A percentile compares a stretch with the other conserved stretches of the same genome.
Evolutionary conservation across 2,888 invertebrate species (phyloP).

Genomic region (Cephus sareptanus): DNA sequence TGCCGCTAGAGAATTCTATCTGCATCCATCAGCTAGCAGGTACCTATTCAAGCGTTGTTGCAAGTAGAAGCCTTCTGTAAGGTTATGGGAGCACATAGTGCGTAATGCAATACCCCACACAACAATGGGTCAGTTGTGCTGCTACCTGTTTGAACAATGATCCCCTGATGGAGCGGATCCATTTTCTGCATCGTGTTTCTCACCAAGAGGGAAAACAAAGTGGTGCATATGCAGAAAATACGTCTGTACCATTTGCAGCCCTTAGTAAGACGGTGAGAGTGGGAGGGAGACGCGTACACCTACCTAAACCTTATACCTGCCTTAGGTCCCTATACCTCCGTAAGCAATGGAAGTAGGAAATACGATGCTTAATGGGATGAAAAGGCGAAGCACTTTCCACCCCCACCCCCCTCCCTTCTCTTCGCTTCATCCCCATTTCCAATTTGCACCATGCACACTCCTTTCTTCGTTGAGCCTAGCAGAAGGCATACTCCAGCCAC

Average conservation of each 20-base stretch:
- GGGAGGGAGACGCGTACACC: not conserved
- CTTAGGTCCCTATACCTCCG: not conserved
- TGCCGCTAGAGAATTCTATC: not conserved
- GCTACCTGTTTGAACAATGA: not conserved
- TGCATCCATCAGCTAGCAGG: not conserved
- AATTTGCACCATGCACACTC: not conserved
- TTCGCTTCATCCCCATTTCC: not conserved
- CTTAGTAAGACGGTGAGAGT: not conserved
- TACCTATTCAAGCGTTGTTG: not conserved
- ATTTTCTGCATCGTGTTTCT: not conserved
- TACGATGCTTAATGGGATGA: slow-evolving; percentile 17
- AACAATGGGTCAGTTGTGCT: slow-evolving; percentile 3
- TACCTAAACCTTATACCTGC: not conserved
- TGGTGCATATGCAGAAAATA: not conserved
- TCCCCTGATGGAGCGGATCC: not conserved
- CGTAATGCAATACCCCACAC: not conserved
- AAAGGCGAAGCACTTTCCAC: slow-evolving; percentile 26
- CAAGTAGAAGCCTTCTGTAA: not conserved
- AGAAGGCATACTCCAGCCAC: not conserved
- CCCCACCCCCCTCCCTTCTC: not conserved
- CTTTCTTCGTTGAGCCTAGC: not conserved
- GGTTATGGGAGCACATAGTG: not conserved
- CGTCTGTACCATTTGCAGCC: not conserved
- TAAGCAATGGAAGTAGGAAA: not conserved
- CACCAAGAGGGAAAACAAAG: not conserved